Conservation (phyloP, 2,888 invertebrate genomes). For the Opisthograptis luteolata region DNA sequence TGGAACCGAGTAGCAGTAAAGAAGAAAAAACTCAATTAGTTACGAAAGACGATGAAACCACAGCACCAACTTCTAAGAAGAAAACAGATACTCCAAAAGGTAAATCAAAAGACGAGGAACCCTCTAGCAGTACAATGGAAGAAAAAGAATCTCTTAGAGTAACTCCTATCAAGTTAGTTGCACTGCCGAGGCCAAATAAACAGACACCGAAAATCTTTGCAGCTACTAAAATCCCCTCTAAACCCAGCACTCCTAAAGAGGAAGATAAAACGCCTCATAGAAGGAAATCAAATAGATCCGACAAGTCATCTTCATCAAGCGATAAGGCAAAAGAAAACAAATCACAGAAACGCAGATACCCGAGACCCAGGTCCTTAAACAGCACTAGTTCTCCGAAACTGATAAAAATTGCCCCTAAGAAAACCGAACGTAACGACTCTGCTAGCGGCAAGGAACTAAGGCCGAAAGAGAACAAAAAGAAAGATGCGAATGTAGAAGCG, state of each 20-base stretch:
- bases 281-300: slow-evolving; percentile 38
- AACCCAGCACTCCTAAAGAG: slow-evolving; percentile 36
- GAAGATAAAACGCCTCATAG: slow-evolving; percentile 35
- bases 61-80: slow-evolving; percentile 10
- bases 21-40: slow-evolving; percentile 23
- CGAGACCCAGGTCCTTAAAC: slow-evolving; percentile 51
- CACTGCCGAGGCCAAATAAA: slow-evolving; percentile 48
- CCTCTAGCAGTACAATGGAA: slow-evolving; percentile 36
- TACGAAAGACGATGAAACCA: neutral
- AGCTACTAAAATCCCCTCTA: slow-evolving; percentile 37
- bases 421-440: slow-evolving; percentile 27
- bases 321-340: slow-evolving; percentile 41
- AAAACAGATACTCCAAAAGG: slow-evolving; percentile 11
- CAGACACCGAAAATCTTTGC: slow-evolving; percentile 32
- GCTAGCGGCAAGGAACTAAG: slow-evolving; percentile 43
- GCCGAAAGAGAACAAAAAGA: slow-evolving; percentile 42
- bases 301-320: slow-evolving; percentile 30
- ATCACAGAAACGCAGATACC: slow-evolving; percentile 51
- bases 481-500: slow-evolving; percentile 31
- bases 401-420: slow-evolving; percentile 40
- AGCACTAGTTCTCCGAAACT: slow-evolving; percentile 35
- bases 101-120: slow-evolving; percentile 40
- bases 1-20: slow-evolving; percentile 36
- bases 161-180: slow-evolving; percentile 53
- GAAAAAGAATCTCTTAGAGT: slow-evolving; percentile 44